phyloP scores from a whole-genome alignment of 2,888 invertebrate species.

The Pediacus dermestoides region DNA sequence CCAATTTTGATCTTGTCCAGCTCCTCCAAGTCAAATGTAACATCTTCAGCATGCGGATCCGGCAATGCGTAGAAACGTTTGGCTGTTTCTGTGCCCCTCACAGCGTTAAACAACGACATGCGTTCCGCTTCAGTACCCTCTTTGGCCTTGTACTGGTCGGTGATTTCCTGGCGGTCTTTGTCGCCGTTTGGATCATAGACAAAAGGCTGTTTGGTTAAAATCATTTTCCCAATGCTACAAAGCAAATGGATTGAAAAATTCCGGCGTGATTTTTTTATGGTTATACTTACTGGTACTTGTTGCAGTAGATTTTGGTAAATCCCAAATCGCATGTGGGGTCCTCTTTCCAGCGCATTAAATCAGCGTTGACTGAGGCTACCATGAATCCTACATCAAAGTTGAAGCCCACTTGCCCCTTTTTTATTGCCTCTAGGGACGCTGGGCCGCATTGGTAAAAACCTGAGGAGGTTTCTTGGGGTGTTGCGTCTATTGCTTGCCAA shows the following conservation, averaged over 20 bases:
- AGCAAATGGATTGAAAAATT: no score
- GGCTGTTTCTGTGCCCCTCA: conserved; percentile 63
- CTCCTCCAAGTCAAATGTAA: conserved; percentile 65
- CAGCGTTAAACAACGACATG: conserved; percentile 70
- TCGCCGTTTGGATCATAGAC: conserved; percentile 70
- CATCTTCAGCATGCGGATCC: conserved; percentile 56
- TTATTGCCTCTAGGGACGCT: conserved; percentile 72
- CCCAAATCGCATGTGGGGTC: conserved; percentile 63
- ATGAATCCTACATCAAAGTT: conserved; percentile 75
- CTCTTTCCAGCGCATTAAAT: conserved; percentile 74
- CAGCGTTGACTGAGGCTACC: conserved; percentile 80
- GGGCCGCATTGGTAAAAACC: conserved; percentile 76
- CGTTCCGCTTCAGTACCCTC: conserved; percentile 74
- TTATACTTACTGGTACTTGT: conserved; percentile 70
- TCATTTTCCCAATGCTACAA: conserved; percentile 67
- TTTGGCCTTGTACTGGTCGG: conserved; percentile 63
- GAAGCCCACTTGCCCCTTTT: conserved; percentile 70
- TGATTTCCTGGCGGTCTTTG: conserved; percentile 68
- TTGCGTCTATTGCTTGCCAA: conserved; percentile 88
- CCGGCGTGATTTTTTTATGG: no score
- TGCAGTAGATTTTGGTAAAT: conserved; percentile 65
- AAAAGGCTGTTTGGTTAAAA: conserved; percentile 72
- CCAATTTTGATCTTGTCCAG: conserved; percentile 69
- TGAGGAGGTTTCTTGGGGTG: conserved; percentile 76
- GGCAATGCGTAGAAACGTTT: conserved; percentile 58